These are phyloP conservation scores for Drosophila elegans DNA, from an alignment of 1,140 invertebrate genomes.

Conservation along the genomic window DNA sequence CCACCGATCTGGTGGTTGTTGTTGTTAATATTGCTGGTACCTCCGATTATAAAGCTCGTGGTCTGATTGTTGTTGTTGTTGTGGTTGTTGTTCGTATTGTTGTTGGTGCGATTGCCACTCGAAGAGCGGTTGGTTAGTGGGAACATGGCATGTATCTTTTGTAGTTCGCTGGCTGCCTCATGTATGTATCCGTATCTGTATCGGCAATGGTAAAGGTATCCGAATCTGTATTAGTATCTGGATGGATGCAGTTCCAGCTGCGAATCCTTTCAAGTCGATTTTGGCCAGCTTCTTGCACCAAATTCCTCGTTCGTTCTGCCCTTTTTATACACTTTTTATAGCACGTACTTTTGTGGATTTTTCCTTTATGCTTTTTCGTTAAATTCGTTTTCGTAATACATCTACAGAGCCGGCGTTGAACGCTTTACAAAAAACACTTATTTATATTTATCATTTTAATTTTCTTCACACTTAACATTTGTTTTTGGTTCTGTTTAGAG, in stretches of 20 bases:
- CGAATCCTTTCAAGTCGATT: conserved; percentile 69
- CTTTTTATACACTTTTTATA: conserved; percentile 46
- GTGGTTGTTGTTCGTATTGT: conserved; percentile 30
- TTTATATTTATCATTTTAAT: conserved; percentile 10
- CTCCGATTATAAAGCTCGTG: conserved; percentile 46
- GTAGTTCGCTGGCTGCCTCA: conserved; percentile 52
- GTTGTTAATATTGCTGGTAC: conserved; percentile 41
- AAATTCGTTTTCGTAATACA: conserved; percentile 48
- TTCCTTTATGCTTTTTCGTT: conserved; percentile 37
- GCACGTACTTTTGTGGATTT: conserved; percentile 30
- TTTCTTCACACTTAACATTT: conserved; percentile 2
- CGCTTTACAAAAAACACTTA: conserved; percentile 27
- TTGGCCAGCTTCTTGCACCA: conserved; percentile 14
- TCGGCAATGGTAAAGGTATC: conserved; percentile 21
- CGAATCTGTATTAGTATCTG: conserved; percentile 28
- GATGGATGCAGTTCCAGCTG: conserved; percentile 64
- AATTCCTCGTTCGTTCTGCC: conserved; percentile 30
- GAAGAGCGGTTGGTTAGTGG: conserved; percentile 78
- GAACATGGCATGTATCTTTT: conserved; percentile 81
- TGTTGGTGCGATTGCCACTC: conserved; percentile 75
- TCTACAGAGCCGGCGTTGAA: conserved; percentile 18
- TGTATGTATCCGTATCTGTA: conserved; percentile 40
- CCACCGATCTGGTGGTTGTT: conserved; percentile 25
- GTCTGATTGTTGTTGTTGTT: conserved; percentile 27
- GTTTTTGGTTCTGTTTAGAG: conserved; percentile 4